These are phyloP conservation scores for Carpatolechia fugitivella DNA, from an alignment of 2,888 invertebrate genomes.

Conservation along the genomic window DNA sequence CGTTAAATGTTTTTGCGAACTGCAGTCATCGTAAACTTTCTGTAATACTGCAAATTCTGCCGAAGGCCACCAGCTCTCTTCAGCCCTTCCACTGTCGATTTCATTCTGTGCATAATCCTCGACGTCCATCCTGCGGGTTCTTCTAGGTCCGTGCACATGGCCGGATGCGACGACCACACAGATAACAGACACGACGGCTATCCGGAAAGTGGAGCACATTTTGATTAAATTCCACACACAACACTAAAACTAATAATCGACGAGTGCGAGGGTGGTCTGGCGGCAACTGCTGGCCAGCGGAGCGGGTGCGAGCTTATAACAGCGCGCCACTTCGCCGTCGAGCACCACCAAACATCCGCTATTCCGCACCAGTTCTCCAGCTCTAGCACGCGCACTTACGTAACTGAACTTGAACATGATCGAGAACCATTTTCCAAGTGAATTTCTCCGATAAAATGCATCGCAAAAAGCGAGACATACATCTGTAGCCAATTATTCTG, in stretches of 20 bases:
- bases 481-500: conserved; percentile 56
- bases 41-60: conserved; percentile 79
- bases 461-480: conserved; percentile 70
- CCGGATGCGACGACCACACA: conserved; percentile 64
- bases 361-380: conserved; percentile 79
- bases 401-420: conserved; percentile 80
- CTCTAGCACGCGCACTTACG: conserved; percentile 76
- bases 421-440: conserved; percentile 77
- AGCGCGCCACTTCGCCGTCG: conserved; percentile 69
- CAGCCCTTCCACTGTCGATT: conserved; percentile 73
- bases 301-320: conserved; percentile 74
- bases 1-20: conserved; percentile 79
- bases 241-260: conserved; percentile 63
- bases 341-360: conserved; percentile 78
- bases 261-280: conserved; percentile 67
- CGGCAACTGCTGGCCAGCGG: conserved; percentile 67
- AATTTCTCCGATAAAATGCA: conserved; percentile 79
- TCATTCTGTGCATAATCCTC: conserved; percentile 68
- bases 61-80: conserved; percentile 76
- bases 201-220: conserved; percentile 73
- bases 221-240: conserved; percentile 57
- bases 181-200: conserved; percentile 64
- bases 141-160: conserved; percentile 65
- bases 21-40: conserved; percentile 82
- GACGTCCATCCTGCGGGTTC: conserved; percentile 66